phyloP scores from a whole-genome alignment of 2,797 vertebrate genomes.

The Rhinophrynus dorsalis region DNA sequence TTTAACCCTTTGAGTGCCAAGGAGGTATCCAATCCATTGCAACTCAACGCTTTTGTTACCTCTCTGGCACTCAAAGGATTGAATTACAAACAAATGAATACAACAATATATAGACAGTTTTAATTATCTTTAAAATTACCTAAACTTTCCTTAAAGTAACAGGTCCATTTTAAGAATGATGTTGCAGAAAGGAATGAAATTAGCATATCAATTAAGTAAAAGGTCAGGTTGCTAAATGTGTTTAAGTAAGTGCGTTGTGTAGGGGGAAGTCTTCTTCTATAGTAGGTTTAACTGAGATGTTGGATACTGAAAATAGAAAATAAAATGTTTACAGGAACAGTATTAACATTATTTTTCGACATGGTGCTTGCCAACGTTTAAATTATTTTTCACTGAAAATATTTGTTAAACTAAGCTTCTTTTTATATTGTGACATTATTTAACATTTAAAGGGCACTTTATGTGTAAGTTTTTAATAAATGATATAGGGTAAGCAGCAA shows the following conservation, averaged over 20 bases:
- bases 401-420: conserved; percentile 1
- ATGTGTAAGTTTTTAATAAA: conserved; percentile 13
- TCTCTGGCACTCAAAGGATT: too few relatives aligned
- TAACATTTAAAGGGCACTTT: conserved; percentile 44
- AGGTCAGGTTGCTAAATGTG: conserved; percentile 7
- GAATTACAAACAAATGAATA: too few relatives aligned
- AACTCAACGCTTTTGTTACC: too few relatives aligned
- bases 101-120: too few relatives aligned
- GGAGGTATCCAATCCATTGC: too few relatives aligned
- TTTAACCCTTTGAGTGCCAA: too few relatives aligned
- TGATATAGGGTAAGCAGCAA: background rate
- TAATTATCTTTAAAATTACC: too few relatives aligned
- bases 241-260: conserved; percentile 11
- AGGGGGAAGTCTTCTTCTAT: background rate
- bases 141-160: too few relatives aligned
- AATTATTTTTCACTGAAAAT: conserved; percentile 39
- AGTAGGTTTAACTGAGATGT: background rate
- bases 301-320: too few relatives aligned
- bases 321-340: conserved; percentile 26
- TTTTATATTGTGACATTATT: conserved; percentile 20
- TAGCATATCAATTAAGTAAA: background rate
- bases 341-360: conserved; percentile 26
- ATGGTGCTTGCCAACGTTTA: conserved; percentile 41
- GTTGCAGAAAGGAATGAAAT: too few relatives aligned
- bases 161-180: too few relatives aligned